Evolutionary conservation across 1,140 invertebrate species (phyloP).

Genomic region (Ostrea edulis): DNA sequence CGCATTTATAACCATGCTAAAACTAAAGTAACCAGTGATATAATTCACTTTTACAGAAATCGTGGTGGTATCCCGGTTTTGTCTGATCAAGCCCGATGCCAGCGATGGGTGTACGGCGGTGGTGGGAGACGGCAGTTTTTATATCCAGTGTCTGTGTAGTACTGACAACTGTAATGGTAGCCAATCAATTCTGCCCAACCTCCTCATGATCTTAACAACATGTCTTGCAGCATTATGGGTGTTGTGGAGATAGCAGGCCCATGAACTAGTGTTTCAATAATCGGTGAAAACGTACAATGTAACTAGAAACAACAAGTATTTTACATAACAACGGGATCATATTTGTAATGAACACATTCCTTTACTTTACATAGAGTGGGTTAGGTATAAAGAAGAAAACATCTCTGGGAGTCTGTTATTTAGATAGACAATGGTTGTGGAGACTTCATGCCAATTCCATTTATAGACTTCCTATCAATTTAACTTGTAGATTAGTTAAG

Average conservation of each 20-base stretch:
- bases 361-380: background rate
- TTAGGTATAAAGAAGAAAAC: background rate
- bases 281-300: background rate
- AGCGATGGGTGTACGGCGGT: slow-evolving; percentile 50
- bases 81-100: slow-evolving; percentile 54
- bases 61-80: slow-evolving; percentile 56
- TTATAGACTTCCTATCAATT: background rate
- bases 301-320: background rate
- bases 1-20: too few species aligned
- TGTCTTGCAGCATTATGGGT: slow-evolving; percentile 14
- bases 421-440: background rate
- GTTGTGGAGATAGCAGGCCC: background rate
- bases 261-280: background rate
- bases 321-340: background rate
- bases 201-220: background rate
- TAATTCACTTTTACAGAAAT: slow-evolving; percentile 58
- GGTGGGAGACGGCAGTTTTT: slow-evolving; percentile 45
- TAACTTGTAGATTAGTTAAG: too few species aligned
- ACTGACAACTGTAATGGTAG: slow-evolving; percentile 55
- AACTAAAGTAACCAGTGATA: background rate
- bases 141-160: slow-evolving; percentile 53
- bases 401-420: background rate
- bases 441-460: background rate
- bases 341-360: background rate
- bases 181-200: slow-evolving; percentile 39